These are phyloP conservation scores for Spizaetus ornatus DNA, from an alignment of 2,113 vertebrate species.

Conservation along the genomic window DNA sequence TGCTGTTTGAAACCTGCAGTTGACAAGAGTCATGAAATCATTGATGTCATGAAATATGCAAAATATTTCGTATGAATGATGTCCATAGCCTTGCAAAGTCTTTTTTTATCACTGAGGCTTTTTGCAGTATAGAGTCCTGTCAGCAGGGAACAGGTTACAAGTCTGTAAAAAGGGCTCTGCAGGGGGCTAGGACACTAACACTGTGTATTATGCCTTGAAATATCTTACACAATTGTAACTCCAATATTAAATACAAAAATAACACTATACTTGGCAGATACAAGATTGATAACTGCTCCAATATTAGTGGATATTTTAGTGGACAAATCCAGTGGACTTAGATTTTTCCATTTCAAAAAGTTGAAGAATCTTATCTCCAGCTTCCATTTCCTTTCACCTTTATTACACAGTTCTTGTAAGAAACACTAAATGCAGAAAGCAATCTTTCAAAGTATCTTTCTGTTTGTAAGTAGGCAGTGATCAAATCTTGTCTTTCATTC, in stretches of 20 bases:
- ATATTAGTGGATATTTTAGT: background rate
- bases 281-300: background rate
- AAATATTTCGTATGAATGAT: background rate
- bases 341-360: background rate
- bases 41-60: background rate
- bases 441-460: background rate
- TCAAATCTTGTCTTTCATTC: background rate
- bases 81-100: background rate
- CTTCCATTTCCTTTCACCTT: background rate
- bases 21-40: background rate
- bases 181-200: background rate
- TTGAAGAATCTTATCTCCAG: background rate
- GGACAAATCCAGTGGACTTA: background rate
- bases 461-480: background rate
- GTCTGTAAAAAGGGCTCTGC: too few relatives aligned
- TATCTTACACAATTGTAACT: background rate
- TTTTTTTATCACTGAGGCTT: background rate
- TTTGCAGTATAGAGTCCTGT: background rate
- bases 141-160: background rate
- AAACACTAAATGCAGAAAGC: background rate
- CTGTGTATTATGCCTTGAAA: background rate
- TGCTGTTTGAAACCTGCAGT: background rate
- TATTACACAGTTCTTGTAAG: background rate
- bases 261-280: background rate
- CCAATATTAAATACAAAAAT: background rate